Evolutionary conservation across 2,113 vertebrate species (phyloP), one percentile per base, ranked within the genome.

Genomic region (Trichechus manatus): DNA sequence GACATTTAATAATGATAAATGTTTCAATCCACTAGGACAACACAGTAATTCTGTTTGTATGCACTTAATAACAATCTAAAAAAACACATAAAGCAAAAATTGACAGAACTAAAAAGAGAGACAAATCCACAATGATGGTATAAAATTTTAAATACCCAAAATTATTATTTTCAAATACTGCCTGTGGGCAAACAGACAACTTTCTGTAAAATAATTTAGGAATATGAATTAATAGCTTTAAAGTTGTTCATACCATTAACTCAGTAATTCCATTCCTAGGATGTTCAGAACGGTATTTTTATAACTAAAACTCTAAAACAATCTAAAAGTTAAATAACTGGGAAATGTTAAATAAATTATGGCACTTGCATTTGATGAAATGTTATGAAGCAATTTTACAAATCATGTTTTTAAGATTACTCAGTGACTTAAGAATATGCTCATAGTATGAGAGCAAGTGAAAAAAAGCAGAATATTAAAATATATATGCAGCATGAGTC

Each of bases 11-110:
- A 89, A 93, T 5, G 70, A 72, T 80, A n/a, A 75, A 74, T 56
- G 42, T 82, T 94, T 81, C 20, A 36, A 29, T n/a, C 68, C 72
- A 90, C 42, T 72, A 93, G 75, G 17, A 70, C 59, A 63, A 92
- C 25, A 68, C 42, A 90, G 82, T 19, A 86, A 83, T 70, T 78
- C 78, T 83, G 50, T 83, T 56, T 87, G 23, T 70, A 13, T 68
- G 47, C 22, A 68, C 15, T 87, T 77, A 72, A 80, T 74, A 8
- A 77, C 27, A 81, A 33, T 50, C 33, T 94, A n/a, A 42, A 15
- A 96, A 94, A 68, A 68, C 36, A 94, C 22, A 59, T 47, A 75
- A 96, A 39, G 31, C 87, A 94, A 87, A 91, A 66, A 90, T 0
- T 36, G 53, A 66, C 84, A 90, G 44, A 90, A 64, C 22, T 63